A percentile compares a stretch with the other conserved stretches of the same genome.
These are phyloP conservation scores for Peromyscus maniculatus DNA, from an alignment of 2,113 vertebrate genomes.

Conservation along the genomic window DNA sequence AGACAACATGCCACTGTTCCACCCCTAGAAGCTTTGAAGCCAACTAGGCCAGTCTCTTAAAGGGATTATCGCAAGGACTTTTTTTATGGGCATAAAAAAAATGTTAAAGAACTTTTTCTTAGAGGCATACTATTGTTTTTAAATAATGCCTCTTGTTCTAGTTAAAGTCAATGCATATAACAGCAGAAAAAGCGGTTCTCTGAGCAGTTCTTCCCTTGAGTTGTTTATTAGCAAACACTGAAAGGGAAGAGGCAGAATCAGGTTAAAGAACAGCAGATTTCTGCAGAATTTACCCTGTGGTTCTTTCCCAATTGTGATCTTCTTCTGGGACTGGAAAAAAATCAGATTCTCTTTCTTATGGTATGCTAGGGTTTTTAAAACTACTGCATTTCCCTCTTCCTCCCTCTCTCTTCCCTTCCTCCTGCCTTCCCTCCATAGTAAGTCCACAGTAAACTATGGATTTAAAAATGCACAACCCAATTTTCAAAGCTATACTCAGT, in stretches of 20 bases:
- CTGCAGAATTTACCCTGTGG: constrained; percentile 86
- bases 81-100: not conserved
- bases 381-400: constrained; percentile 70
- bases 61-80: constrained; percentile 82
- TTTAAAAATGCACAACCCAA: constrained; percentile 84
- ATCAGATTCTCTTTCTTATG: constrained; percentile 88
- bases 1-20: constrained; percentile 59
- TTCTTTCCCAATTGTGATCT: constrained; percentile 92
- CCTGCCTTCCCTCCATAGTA: constrained; percentile 80
- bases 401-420: no score
- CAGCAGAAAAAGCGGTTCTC: constrained; percentile 85
- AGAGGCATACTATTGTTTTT: constrained; percentile 73
- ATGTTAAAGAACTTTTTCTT: constrained; percentile 15
- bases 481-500: constrained; percentile 84
- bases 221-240: constrained; percentile 90
- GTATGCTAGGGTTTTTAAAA: constrained; percentile 84
- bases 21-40: not conserved
- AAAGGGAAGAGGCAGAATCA: constrained; percentile 81
- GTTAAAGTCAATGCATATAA: constrained; percentile 85
- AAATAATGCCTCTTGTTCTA: constrained; percentile 87
- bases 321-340: constrained; percentile 83
- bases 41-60: constrained; percentile 25
- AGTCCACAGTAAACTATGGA: constrained; percentile 85
- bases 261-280: constrained; percentile 88
- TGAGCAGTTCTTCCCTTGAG: constrained; percentile 87